Evolutionary conservation across 2,888 invertebrate species (phyloP).

Genomic region (Diaperis boleti): DNA sequence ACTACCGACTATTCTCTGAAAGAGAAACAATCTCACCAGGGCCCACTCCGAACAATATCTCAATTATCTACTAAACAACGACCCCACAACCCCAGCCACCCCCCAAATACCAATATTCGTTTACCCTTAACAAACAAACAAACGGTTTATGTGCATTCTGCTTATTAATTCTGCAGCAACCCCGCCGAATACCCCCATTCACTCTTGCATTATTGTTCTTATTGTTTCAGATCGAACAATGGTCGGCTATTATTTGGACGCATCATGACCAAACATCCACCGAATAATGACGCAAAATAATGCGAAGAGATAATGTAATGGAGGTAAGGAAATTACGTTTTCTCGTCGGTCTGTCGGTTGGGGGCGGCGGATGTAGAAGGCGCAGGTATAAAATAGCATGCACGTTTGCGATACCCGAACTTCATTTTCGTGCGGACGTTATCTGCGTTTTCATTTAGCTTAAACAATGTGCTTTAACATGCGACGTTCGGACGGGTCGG

Average conservation of each 20-base stretch:
- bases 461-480: slow-evolving; percentile 35
- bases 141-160: slow-evolving; percentile 19
- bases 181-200: background rate
- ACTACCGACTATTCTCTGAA: too few relatives aligned
- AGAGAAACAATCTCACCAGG: too few relatives aligned
- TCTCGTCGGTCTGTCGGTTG: slow-evolving; percentile 19
- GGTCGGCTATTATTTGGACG: slow-evolving; percentile 44
- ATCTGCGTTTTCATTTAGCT: slow-evolving; percentile 36
- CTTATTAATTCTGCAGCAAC: slow-evolving; percentile 15
- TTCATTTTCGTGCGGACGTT: slow-evolving; percentile 30
- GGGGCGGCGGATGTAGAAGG: too few relatives aligned
- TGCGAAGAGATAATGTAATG: slow-evolving; percentile 58
- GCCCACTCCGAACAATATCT: too few relatives aligned
- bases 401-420: slow-evolving; percentile 14
- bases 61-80: too few relatives aligned
- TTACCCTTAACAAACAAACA: too few relatives aligned
- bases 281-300: slow-evolving; percentile 57
- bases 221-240: slow-evolving; percentile 43
- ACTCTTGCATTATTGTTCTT: slow-evolving; percentile 28
- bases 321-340: slow-evolving; percentile 54
- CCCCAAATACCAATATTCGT: too few relatives aligned
- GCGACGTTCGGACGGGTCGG: too few relatives aligned
- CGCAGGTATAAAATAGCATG: slow-evolving; percentile 11
- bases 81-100: too few relatives aligned
- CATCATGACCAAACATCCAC: slow-evolving; percentile 51